A percentile compares a stretch with the other conserved stretches of the same genome.
These are phyloP conservation scores for Epicampocera succincta DNA, from an alignment of 2,888 invertebrate genomes.

Conservation along the genomic window DNA sequence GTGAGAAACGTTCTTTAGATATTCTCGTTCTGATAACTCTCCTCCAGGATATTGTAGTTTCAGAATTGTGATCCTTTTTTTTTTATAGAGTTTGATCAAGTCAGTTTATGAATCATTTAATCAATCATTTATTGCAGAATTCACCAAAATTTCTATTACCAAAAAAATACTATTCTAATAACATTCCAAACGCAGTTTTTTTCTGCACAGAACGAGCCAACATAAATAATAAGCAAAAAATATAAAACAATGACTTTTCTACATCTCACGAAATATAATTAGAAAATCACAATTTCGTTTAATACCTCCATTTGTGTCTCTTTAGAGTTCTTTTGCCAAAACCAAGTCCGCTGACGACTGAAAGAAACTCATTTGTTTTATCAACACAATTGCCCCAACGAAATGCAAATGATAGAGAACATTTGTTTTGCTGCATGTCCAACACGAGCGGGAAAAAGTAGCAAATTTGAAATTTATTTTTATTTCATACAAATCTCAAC, in stretches of 20 bases:
- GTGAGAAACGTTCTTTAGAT: too few species aligned
- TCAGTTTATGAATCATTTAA: too few species aligned
- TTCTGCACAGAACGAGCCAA: too few species aligned
- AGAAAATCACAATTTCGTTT: conserved; percentile 6
- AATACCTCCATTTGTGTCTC: conserved; percentile 8
- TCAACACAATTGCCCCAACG: conserved; percentile 43
- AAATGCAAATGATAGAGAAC: conserved; percentile 58
- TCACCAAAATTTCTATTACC: too few species aligned
- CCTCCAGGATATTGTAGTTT: too few species aligned
- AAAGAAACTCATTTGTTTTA: conserved; percentile 47
- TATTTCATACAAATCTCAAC: conserved; percentile 61
- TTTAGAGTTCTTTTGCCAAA: neutral
- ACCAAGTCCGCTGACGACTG: conserved; percentile 11
- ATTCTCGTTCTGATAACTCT: too few species aligned
- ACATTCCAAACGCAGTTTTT: too few species aligned
- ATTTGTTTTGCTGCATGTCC: conserved; percentile 60
- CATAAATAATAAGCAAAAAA: too few species aligned
- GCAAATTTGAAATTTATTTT: conserved; percentile 66
- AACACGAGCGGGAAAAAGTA: conserved; percentile 49
- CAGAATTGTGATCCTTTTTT: too few species aligned
- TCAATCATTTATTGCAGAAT: too few species aligned
- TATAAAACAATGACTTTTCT: neutral
- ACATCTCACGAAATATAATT: conserved; percentile 23
- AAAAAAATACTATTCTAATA: too few species aligned
- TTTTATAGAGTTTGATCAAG: too few species aligned